These are phyloP conservation scores for Eurytoma adleriae DNA, from an alignment of 2,888 invertebrate species.

Conservation along the genomic window DNA sequence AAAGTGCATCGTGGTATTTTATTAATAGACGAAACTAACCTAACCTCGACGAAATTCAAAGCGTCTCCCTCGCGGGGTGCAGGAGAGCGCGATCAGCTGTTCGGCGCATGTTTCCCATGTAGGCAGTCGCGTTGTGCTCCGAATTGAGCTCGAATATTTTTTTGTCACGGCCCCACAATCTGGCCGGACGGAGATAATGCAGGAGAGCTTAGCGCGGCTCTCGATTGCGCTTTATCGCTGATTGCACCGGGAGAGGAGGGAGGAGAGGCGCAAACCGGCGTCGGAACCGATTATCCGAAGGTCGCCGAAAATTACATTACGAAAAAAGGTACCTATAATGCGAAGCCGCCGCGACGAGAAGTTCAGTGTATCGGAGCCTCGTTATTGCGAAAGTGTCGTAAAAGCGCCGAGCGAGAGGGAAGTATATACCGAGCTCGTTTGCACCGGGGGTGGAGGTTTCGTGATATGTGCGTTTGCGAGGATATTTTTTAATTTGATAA, in stretches of 20 bases:
- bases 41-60: neutral
- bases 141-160: neutral
- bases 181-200: neutral
- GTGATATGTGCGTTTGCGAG: neutral
- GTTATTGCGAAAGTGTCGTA: neutral
- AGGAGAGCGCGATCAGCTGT: slow-evolving; percentile 29
- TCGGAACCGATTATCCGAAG: slow-evolving; percentile 12
- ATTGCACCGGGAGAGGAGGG: neutral
- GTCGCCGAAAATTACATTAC: slow-evolving; percentile 27
- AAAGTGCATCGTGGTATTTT: neutral
- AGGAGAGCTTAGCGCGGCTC: neutral
- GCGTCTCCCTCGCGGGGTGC: neutral
- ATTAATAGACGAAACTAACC: neutral
- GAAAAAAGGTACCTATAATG: slow-evolving; percentile 7
- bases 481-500: slow-evolving; percentile 26
- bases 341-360: too few species aligned
- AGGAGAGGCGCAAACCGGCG: neutral
- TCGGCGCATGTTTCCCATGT: slow-evolving; percentile 7
- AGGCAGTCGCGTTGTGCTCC: neutral
- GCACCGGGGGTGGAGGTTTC: neutral
- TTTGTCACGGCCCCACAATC: neutral
- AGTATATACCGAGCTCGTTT: neutral
- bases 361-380: neutral
- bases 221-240: neutral
- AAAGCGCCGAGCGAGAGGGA: neutral